Evolutionary conservation across 2,888 invertebrate species (phyloP).

Genomic region (Lamellibrachia columna): DNA sequence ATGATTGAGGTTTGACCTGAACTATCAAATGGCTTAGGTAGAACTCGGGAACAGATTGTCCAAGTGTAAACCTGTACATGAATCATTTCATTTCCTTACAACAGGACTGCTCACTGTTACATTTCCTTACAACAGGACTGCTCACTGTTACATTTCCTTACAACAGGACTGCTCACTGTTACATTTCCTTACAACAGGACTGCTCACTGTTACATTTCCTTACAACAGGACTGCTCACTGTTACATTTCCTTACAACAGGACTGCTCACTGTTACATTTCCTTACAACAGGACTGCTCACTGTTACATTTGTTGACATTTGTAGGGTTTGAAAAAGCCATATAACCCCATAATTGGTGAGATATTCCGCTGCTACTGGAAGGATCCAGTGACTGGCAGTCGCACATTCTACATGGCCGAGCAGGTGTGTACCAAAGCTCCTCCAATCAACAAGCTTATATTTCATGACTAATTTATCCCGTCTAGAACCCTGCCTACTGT

Average conservation of each 20-base stretch:
- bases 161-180: not conserved
- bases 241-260: no score
- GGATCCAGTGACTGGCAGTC: conserved; percentile 78
- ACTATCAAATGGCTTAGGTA: not conserved
- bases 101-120: not conserved
- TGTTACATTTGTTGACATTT: conserved; percentile 17
- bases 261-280: not conserved
- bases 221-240: no score
- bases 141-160: not conserved
- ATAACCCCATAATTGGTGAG: conserved; percentile 93
- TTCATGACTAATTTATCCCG: not conserved
- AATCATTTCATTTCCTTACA: no score
- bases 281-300: not conserved
- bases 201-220: not conserved
- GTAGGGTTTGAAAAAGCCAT: conserved; percentile 89
- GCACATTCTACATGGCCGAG: conserved; percentile 91
- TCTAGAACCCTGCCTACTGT: no score
- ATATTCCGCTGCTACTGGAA: conserved; percentile 91
- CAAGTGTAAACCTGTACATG: no score
- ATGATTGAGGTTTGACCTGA: not conserved
- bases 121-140: no score
- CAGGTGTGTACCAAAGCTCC: conserved; percentile 73
- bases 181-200: no score
- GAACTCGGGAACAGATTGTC: not conserved
- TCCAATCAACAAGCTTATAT: not conserved